These are phyloP conservation scores for Epinotia demarniana DNA, from an alignment of 2,888 invertebrate species.

Conservation along the genomic window DNA sequence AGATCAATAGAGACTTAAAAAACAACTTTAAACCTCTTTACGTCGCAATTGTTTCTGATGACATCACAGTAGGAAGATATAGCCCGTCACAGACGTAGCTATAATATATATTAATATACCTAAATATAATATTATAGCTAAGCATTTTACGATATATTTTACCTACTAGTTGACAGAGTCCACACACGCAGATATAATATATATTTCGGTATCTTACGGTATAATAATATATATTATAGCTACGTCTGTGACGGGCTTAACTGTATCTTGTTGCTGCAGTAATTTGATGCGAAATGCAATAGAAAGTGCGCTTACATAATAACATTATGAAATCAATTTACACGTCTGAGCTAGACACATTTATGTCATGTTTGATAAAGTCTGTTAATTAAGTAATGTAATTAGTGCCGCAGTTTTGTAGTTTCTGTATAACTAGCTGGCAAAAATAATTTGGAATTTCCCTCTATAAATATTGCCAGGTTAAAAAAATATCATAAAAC, in stretches of 20 bases:
- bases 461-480: too few species aligned
- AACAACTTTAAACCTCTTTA: neutral
- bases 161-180: too few species aligned
- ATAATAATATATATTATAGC: too few species aligned
- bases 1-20: neutral
- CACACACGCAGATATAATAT: too few species aligned
- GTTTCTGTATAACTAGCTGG: neutral
- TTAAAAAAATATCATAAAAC: too few species aligned
- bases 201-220: too few species aligned
- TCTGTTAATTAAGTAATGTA: neutral
- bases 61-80: slow-evolving; percentile 29
- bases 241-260: too few species aligned
- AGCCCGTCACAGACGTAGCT: too few species aligned
- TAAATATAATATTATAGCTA: too few species aligned
- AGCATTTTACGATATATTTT: too few species aligned
- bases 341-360: slow-evolving; percentile 6
- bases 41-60: slow-evolving; percentile 6
- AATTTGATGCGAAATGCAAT: slow-evolving; percentile 33
- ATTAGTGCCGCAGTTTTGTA: slow-evolving; percentile 4
- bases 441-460: too few species aligned
- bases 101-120: too few species aligned
- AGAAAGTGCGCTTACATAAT: slow-evolving; percentile 38
- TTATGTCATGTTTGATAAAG: slow-evolving; percentile 18
- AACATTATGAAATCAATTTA: slow-evolving; percentile 34
- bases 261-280: slow-evolving; percentile 35